Evolutionary conservation across 2,797 vertebrate species (phyloP).

Genomic region (Enteromius argenteus): DNA sequence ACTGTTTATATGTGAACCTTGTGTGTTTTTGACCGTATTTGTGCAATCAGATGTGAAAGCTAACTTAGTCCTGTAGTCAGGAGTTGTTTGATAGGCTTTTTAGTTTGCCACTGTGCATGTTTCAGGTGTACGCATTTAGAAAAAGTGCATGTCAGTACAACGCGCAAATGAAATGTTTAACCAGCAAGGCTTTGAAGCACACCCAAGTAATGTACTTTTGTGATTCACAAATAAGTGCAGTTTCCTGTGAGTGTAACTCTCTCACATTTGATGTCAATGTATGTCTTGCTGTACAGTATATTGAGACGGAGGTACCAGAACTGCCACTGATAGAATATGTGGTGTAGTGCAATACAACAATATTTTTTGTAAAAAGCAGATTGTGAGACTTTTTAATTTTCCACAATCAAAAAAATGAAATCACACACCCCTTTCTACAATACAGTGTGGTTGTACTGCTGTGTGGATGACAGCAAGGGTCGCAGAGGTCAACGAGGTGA

Average conservation of each 20-base stretch:
- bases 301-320: neutral
- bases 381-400: neutral
- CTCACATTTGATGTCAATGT: neutral
- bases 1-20: neutral
- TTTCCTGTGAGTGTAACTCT: neutral
- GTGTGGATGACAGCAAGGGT: constrained; percentile 12
- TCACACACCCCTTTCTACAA: neutral
- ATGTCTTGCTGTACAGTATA: neutral
- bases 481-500: constrained; percentile 2
- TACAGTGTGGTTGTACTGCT: constrained; percentile 14
- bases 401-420: neutral
- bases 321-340: neutral
- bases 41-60: neutral
- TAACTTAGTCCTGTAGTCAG: neutral
- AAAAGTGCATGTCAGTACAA: neutral
- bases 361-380: neutral
- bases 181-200: neutral
- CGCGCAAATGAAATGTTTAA: neutral
- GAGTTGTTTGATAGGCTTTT: neutral
- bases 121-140: neutral
- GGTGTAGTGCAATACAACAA: too few species aligned
- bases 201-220: neutral
- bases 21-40: neutral
- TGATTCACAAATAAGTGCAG: neutral
- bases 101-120: neutral